Conservation (phyloP, 2,888 invertebrate genomes). For the Amaurobius ferox region DNA sequence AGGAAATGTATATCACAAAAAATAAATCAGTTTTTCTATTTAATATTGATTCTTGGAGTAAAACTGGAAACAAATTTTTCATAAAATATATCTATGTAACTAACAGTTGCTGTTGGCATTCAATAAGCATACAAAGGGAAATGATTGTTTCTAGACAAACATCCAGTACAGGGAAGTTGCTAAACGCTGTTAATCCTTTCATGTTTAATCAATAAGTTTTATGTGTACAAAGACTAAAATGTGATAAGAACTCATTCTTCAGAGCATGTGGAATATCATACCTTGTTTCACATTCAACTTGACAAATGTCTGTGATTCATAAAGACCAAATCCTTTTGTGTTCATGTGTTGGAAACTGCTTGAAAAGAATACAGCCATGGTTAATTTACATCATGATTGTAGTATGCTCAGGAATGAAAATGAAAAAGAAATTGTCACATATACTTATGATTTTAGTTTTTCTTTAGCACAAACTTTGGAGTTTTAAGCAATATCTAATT, state of each 20-base stretch:
- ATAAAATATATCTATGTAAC: too few relatives aligned
- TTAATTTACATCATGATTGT: not conserved
- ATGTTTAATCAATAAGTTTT: not conserved
- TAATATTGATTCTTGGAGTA: too few relatives aligned
- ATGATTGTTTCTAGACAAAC: not conserved
- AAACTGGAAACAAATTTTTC: too few relatives aligned
- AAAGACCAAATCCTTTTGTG: conserved; percentile 24
- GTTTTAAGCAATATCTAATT: too few relatives aligned
- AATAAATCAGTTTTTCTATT: too few relatives aligned
- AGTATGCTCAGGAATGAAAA: not conserved
- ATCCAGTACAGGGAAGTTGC: not conserved
- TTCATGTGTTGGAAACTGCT: conserved; percentile 7
- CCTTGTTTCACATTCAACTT: conserved; percentile 12
- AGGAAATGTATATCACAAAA: too few relatives aligned
- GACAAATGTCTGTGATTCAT: conserved; percentile 10
- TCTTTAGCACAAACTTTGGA: too few relatives aligned
- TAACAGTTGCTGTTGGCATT: too few relatives aligned
- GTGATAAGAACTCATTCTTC: conserved; percentile 26
- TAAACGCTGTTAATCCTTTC: conserved; percentile 3
- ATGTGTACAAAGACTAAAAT: conserved; percentile 4
- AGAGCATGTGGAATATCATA: not conserved
- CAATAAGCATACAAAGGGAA: too few relatives aligned
- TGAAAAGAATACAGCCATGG: conserved; percentile 6
- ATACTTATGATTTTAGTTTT: too few relatives aligned
- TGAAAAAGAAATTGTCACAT: too few relatives aligned